Base-by-base conservation (phyloP, 1,140 invertebrate genomes). In the Lasaia peninsularis region DNA sequence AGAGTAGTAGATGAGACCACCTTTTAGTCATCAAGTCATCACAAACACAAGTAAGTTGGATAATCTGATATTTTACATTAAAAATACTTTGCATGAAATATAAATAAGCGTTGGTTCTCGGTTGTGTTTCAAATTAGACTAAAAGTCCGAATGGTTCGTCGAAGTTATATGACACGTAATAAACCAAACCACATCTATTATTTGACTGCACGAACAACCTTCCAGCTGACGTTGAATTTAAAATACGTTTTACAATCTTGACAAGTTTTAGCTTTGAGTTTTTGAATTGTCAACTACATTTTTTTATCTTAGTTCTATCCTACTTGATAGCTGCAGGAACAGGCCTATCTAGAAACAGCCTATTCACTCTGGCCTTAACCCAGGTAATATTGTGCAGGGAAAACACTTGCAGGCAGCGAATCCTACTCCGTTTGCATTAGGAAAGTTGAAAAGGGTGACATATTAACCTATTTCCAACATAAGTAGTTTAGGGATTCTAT, bases 151-250 rank as follows among this genome's bases (percentile, higher is more conserved):
- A 65, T 63, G 62, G 62, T 69, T 65, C 73, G 64, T 68, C 71
- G 64, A 57, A 79, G 80, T 88, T 88, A 88, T 88, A 88, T 86
- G 85, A 81, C 73, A 60, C 78, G 63, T 75, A 83, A 88, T 88
- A 88, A 88, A 88, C 80, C 67, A 71, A 81, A 85, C 81, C 81
- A 77, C 80, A 83, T 85, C 85, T 88, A 86, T 86, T 86, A 87
- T 82, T 78, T 73, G 62, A 60, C 62, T 75, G 67, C 61, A 58
- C 61, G 62, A 65, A 66, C 69, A 67, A 64, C 66, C 71, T 76
- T 71, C 63, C 80, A 88, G 82, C 85, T 88, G 84, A 86, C 72
- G 75, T 75, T 65, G 75, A 78, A 75, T 82, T 78, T 80, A 71
- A 81, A 88, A 86, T 77, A 76, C 71, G 73, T 71, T 88, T 88